phyloP scores from a whole-genome alignment of 2,113 vertebrate species.

The Tursiops truncatus region DNA sequence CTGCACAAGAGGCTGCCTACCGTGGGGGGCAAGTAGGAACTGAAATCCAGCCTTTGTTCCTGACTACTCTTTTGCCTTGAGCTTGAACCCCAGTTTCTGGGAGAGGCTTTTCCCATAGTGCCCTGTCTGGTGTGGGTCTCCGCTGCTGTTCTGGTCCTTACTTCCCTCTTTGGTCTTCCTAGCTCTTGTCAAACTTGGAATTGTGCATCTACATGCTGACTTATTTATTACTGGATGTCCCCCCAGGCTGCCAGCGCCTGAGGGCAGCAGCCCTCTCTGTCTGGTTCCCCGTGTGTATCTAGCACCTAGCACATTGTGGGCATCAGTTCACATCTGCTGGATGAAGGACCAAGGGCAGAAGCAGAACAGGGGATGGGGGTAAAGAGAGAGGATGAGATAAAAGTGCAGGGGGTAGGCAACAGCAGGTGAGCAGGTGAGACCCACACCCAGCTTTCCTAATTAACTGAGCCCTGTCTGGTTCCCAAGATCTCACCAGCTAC shows the following conservation, averaged over 20 bases:
- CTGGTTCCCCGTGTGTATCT: neutral
- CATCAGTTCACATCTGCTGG: neutral
- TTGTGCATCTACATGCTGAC: neutral
- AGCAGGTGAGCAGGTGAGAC: neutral
- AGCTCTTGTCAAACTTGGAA: neutral
- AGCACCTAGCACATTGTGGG: neutral
- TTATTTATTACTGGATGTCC: neutral
- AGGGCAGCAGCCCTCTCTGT: neutral
- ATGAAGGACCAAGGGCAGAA: neutral
- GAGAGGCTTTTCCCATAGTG: neutral
- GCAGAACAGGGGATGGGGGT: neutral
- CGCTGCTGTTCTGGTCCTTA: neutral
- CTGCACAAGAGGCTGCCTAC: neutral
- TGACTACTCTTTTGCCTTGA: neutral
- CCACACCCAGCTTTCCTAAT: neutral
- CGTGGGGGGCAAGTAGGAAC: neutral
- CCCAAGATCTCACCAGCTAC: neutral
- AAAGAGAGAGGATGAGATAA: neutral
- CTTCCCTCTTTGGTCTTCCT: neutral
- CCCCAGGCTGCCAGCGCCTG: accelerated
- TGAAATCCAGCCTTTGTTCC: neutral
- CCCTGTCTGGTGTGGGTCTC: neutral
- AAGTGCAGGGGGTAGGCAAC: too few relatives aligned
- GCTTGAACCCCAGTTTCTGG: neutral
- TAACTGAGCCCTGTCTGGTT: neutral